Evolutionary conservation across 2,888 invertebrate genomes (phyloP), one percentile per base, ranked within the genome.

Genomic region (Drosophila koepferae): DNA sequence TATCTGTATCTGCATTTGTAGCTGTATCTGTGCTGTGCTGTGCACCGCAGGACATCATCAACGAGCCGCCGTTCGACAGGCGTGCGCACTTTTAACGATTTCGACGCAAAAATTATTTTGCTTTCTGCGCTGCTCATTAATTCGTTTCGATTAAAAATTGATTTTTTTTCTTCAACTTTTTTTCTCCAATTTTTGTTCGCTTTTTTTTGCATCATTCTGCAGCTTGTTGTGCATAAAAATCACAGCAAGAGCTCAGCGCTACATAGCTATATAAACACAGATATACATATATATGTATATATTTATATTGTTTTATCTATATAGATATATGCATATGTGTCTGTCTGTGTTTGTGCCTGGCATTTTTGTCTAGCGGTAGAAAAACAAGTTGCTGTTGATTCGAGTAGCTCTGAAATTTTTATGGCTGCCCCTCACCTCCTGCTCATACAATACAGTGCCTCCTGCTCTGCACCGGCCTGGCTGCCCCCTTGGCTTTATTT

Each of bases 1-100:
- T 53, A 44, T 65, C n/a, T 70, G 46, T 66, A 48, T 62, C 62
- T 61, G 67, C 40, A 40, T n/a, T n/a, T 40, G 41, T 3, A 41
- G 7, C 41, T 41, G 41, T 8, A 40, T n/a, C 40, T 40, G 40
- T n/a, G n/a, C n/a, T n/a, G 20, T n/a, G 16, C 41, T 72, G 60
- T 55, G 77, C 91, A 58, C 91, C 79, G 77, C 91, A 89, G 91
- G 91, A 87, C 81, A 90, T 83, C 91, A 84, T 87, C 82, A 83
- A 67, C 80, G 65, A 44, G 68, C 68, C 51, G 59, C 74, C 68
- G 79, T 60, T 73, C 73, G 79, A 74, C 81, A 82, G 82, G 81
- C 85, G 85, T 60, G 84, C 82, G 80, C 77, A 80, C 64, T 76
- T 78, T 86, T 87, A 86, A 86, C 88, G 88, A 87, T 87, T 85